These are phyloP conservation scores for Tipula lateralis DNA, from an alignment of 2,888 invertebrate species.

Conservation along the genomic window DNA sequence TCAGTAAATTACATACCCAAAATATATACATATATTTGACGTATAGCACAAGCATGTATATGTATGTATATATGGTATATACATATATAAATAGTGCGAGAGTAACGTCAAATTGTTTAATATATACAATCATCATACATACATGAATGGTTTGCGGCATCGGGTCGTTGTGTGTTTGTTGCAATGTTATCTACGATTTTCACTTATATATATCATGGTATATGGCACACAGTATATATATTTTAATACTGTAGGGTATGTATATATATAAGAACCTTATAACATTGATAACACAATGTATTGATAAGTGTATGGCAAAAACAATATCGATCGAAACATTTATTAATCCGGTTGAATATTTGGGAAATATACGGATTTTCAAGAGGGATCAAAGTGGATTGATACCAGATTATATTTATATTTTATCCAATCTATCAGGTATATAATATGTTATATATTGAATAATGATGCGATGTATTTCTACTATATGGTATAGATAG, in stretches of 20 bases:
- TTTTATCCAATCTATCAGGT: not conserved
- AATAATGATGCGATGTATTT: not conserved
- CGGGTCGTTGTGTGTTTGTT: not conserved
- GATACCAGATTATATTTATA: not conserved
- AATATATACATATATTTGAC: not conserved
- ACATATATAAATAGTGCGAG: not conserved
- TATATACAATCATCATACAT: not conserved
- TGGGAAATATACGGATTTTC: not conserved
- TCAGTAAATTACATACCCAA: conserved; percentile 1
- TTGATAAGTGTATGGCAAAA: not conserved
- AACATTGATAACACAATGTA: not conserved
- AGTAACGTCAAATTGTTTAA: not conserved
- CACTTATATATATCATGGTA: not conserved
- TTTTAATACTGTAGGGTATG: not conserved
- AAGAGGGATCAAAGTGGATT: not conserved
- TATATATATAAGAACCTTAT: not conserved
- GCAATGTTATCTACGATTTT: not conserved
- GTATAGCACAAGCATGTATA: not conserved
- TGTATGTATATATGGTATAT: no score
- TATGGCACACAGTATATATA: not conserved
- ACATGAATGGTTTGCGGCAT: not conserved
- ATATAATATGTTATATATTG: not conserved
- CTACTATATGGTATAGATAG: not conserved
- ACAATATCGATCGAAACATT: not conserved
- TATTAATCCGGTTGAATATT: not conserved